These are phyloP conservation scores for Probosciger aterrimus DNA, from an alignment of 2,113 vertebrate species.

Conservation along the genomic window DNA sequence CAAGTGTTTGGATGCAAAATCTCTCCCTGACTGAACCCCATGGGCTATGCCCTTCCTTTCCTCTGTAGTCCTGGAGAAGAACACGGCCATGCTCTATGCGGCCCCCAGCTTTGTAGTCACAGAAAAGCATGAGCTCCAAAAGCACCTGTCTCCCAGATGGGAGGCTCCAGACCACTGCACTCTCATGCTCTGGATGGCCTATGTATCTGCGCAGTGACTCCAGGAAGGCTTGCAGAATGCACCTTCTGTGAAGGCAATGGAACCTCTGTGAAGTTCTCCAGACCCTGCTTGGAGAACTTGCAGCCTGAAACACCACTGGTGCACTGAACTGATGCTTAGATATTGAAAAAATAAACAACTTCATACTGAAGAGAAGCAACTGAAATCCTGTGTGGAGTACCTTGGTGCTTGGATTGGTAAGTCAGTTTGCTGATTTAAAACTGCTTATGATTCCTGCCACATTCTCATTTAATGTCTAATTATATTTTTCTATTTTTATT, in stretches of 20 bases:
- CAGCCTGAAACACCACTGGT: neutral
- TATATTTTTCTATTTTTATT: neutral
- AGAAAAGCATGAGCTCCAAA: neutral
- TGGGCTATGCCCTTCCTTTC: neutral
- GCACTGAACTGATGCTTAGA: neutral
- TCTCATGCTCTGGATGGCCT: neutral
- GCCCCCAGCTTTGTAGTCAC: neutral
- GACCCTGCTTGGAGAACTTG: neutral
- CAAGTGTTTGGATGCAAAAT: neutral
- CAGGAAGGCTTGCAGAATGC: neutral
- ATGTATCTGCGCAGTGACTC: neutral
- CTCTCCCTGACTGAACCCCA: neutral
- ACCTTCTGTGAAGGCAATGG: neutral
- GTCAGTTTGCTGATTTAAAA: neutral
- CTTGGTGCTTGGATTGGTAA: neutral
- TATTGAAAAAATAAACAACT: neutral
- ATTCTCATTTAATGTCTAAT: neutral
- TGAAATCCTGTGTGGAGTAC: neutral
- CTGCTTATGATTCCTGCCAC: neutral
- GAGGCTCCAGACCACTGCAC: neutral
- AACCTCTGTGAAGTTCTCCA: neutral
- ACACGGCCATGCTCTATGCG: no score
- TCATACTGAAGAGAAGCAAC: neutral
- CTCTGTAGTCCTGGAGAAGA: neutral
- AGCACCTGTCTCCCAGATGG: neutral